Conservation (phyloP, 2,888 invertebrate species). For the Oscheius myriophilus region DNA sequence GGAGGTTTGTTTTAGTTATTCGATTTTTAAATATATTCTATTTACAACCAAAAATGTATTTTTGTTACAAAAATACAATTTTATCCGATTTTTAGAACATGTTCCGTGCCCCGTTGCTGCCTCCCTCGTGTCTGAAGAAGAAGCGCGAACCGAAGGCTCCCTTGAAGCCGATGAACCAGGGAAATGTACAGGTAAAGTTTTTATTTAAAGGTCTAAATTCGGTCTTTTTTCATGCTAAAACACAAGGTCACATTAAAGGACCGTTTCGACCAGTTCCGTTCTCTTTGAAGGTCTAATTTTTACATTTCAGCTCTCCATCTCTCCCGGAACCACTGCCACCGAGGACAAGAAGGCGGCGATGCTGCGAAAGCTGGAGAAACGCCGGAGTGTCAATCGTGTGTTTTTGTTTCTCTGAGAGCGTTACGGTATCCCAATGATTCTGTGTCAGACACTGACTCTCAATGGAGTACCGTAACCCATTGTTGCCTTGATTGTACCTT, state of each 20-base stretch:
- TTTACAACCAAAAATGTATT: too few species aligned
- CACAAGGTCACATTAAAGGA: too few species aligned
- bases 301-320: neutral
- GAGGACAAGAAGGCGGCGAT: constrained; percentile 19
- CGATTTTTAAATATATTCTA: too few species aligned
- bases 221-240: too few species aligned
- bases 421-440: neutral
- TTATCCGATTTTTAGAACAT: neutral
- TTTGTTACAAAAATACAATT: neutral
- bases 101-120: neutral
- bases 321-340: constrained; percentile 5
- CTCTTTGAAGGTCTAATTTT: neutral
- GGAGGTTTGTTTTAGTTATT: too few species aligned
- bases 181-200: neutral
- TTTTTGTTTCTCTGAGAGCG: neutral
- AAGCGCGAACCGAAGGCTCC: constrained; percentile 2
- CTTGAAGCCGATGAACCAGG: neutral
- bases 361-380: constrained; percentile 5
- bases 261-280: too few species aligned
- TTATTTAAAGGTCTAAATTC: neutral
- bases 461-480: neutral
- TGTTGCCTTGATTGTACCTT: neutral
- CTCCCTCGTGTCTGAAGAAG: neutral
- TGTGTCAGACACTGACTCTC: neutral
- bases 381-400: constrained; percentile 1